Evolutionary conservation across 2,888 invertebrate genomes (phyloP).

Genomic region (Zhuqinia jingwanae): DNA sequence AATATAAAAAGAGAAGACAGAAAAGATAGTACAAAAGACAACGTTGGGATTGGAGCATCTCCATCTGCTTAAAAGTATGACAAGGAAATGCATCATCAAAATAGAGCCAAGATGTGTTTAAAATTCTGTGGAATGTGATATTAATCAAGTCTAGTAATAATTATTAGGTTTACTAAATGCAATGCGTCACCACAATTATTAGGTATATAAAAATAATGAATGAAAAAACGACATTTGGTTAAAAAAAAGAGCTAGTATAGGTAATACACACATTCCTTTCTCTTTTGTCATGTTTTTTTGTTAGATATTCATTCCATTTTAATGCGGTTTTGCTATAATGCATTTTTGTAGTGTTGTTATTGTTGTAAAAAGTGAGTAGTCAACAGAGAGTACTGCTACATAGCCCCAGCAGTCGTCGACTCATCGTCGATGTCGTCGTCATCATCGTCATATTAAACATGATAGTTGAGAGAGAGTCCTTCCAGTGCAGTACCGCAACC

Average conservation of each 20-base stretch:
- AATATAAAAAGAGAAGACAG: slow-evolving; percentile 46
- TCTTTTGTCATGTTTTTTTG: no score
- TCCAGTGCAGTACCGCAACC: background rate
- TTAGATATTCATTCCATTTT: background rate
- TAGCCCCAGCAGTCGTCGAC: slow-evolving; percentile 51
- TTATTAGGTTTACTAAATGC: background rate
- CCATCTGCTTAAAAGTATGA: background rate
- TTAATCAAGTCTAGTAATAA: no score
- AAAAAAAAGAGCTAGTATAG: slow-evolving; percentile 47
- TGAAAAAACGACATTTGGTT: no score
- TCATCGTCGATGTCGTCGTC: slow-evolving; percentile 54
- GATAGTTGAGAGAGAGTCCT: no score
- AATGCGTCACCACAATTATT: slow-evolving; percentile 7
- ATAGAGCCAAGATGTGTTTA: no score
- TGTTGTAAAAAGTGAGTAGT: slow-evolving; percentile 55
- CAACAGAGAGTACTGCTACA: slow-evolving; percentile 62
- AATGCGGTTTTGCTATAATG: background rate
- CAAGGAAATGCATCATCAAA: background rate
- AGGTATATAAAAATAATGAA: no score
- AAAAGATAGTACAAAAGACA: slow-evolving; percentile 38
- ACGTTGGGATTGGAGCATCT: slow-evolving; percentile 57
- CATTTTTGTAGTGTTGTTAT: background rate
- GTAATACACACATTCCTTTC: slow-evolving; percentile 24
- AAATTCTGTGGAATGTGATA: no score
- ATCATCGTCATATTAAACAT: slow-evolving; percentile 19